These are phyloP conservation scores for Girardinichthys multiradiatus DNA, from an alignment of 2,113 vertebrate genomes.

Conservation along the genomic window DNA sequence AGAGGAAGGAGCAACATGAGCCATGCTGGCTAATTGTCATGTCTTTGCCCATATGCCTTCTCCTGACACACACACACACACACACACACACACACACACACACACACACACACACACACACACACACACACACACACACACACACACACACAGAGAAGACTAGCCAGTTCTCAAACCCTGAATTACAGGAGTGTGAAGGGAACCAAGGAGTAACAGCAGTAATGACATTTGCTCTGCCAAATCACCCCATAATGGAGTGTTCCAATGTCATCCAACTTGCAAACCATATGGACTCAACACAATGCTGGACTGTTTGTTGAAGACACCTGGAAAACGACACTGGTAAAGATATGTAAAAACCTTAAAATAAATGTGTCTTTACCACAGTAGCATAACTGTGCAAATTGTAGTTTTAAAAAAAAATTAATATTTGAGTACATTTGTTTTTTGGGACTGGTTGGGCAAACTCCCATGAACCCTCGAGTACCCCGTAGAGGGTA, in stretches of 20 bases:
- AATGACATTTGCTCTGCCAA: slow-evolving; percentile 57
- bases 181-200: slow-evolving; percentile 39
- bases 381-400: no score
- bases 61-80: slow-evolving; percentile 48
- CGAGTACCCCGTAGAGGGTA: no score
- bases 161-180: slow-evolving; percentile 26
- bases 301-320: slow-evolving; percentile 24
- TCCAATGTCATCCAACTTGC: slow-evolving; percentile 42
- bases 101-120: slow-evolving; percentile 50
- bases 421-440: no score
- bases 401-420: no score
- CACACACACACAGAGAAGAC: slow-evolving; percentile 29
- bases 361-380: background rate
- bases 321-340: background rate
- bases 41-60: slow-evolving; percentile 54
- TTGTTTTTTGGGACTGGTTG: no score
- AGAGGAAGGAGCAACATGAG: slow-evolving; percentile 55
- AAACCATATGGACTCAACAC: slow-evolving; percentile 51
- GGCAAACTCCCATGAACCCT: no score
- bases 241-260: slow-evolving; percentile 66
- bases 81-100: background rate
- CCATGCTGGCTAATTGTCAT: slow-evolving; percentile 48
- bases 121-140: slow-evolving; percentile 37
- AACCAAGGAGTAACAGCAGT: slow-evolving; percentile 43
- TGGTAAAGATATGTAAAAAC: background rate